Conservation (phyloP, 2,113 vertebrate species). For the Chaetops frenatus region DNA sequence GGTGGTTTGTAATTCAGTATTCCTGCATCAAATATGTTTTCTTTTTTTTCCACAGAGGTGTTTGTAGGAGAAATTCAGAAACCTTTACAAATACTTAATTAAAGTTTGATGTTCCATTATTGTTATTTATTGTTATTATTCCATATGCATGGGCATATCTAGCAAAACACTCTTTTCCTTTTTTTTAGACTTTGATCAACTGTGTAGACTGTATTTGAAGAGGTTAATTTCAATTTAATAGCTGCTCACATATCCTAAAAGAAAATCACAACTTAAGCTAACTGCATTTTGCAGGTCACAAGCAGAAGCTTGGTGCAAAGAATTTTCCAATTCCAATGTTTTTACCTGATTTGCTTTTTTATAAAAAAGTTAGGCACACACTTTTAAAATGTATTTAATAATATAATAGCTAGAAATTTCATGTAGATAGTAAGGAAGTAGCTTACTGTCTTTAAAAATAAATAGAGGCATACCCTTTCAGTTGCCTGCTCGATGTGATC, state of each 20-base stretch:
- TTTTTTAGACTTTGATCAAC: not conserved
- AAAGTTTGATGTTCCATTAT: not conserved
- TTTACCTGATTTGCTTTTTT: not conserved
- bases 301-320: not conserved
- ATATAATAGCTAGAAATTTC: not conserved
- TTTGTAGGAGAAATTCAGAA: not conserved
- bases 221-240: not conserved
- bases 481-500: not conserved
- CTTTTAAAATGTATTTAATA: not conserved
- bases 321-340: not conserved
- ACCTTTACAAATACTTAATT: not conserved
- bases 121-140: not conserved
- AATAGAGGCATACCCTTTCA: not conserved
- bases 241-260: not conserved
- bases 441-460: not conserved
- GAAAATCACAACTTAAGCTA: not conserved
- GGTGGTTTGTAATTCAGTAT: not conserved
- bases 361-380: not conserved
- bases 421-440: not conserved
- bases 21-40: not conserved
- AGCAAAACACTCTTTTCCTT: not conserved
- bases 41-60: not conserved
- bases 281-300: not conserved
- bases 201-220: not conserved
- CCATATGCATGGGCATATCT: not conserved